These are phyloP conservation scores for Drosophila mercatorum DNA, from an alignment of 2,888 invertebrate genomes.

Conservation along the genomic window DNA sequence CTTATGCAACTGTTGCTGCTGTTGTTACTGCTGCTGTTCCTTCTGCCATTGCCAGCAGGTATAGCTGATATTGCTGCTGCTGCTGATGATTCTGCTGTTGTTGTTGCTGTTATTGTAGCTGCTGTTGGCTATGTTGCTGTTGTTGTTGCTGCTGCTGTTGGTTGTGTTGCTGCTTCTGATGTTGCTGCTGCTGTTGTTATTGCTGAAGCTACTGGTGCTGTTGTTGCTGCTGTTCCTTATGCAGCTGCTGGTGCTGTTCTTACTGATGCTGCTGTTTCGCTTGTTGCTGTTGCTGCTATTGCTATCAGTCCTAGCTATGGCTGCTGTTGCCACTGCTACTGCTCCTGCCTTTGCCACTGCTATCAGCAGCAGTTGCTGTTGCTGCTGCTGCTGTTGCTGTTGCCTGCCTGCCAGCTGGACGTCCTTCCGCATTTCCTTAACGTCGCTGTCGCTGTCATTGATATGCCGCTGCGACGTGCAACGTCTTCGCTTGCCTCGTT, in stretches of 20 bases:
- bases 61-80: background rate
- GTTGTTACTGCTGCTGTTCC: background rate
- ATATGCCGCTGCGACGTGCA: conserved; percentile 54
- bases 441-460: conserved; percentile 58
- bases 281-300: background rate
- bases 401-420: conserved; percentile 22
- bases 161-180: background rate
- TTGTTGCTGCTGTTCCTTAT: too few relatives aligned
- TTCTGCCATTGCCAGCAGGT: background rate
- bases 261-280: background rate
- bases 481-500: conserved; percentile 38
- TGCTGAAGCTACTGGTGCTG: background rate
- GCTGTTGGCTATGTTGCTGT: too few relatives aligned
- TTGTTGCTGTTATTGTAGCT: too few relatives aligned
- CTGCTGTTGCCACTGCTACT: background rate
- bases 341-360: background rate
- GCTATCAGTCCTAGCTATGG: background rate
- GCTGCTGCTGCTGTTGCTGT: background rate
- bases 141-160: too few relatives aligned
- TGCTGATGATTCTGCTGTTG: too few relatives aligned
- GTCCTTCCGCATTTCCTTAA: conserved; percentile 33
- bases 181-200: background rate
- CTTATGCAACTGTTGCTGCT: too few relatives aligned
- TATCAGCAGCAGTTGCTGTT: conserved; percentile 2
- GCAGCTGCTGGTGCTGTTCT: background rate